Conservation (phyloP, 2,888 invertebrate species). For the Tiphia femorata region DNA sequence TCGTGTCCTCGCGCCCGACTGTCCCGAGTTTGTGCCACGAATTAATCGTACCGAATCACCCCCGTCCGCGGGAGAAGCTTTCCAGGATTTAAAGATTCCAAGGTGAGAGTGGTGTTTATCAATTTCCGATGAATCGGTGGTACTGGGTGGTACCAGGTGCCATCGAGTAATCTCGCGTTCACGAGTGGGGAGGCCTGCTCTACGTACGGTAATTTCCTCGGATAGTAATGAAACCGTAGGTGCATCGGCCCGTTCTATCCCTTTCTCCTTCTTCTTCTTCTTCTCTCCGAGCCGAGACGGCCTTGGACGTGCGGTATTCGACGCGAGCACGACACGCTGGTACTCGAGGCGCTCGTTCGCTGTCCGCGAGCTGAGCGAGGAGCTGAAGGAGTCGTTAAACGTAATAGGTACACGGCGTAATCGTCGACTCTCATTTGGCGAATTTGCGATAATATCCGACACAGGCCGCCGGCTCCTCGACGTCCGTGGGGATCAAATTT, state of each 20-base stretch:
- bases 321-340: not conserved
- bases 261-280: not conserved
- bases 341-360: not conserved
- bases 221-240: not conserved
- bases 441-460: constrained; percentile 38
- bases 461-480: constrained; percentile 16
- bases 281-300: no score
- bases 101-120: no score
- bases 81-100: not conserved
- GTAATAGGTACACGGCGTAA: constrained; percentile 34
- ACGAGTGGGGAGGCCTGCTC: not conserved
- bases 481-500: constrained; percentile 46
- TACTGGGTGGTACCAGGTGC: no score
- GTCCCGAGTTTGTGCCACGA: not conserved
- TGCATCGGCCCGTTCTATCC: not conserved
- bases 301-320: not conserved
- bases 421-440: constrained; percentile 28
- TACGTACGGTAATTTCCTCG: not conserved
- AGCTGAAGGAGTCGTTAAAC: constrained; percentile 39
- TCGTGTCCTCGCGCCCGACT: no score
- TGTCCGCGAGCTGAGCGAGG: constrained; percentile 18
- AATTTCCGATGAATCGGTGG: no score
- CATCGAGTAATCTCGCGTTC: constrained; percentile 3
- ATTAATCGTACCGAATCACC: not conserved
- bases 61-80: not conserved